A percentile compares a stretch with the other conserved stretches of the same genome.
phyloP scores from a whole-genome alignment of 2,797 vertebrate genomes.

The Sebastes oblongus region DNA sequence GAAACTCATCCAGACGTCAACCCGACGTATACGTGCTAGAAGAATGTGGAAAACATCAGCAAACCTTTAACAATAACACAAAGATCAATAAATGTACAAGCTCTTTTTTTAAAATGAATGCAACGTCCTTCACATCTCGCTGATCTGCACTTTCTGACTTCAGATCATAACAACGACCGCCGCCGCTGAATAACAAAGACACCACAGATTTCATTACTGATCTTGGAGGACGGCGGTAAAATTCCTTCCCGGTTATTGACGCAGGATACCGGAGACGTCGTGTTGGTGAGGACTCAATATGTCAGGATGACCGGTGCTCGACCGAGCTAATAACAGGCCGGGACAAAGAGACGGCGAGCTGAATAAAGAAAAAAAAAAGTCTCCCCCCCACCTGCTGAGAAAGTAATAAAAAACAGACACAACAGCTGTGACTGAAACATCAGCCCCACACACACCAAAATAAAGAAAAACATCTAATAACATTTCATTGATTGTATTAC shows the following conservation, averaged over 20 bases:
- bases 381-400: constrained; percentile 47
- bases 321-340: constrained; percentile 56
- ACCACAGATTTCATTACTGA: constrained; percentile 58
- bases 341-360: constrained; percentile 42
- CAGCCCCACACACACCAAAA: neutral
- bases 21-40: too few species aligned
- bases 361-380: constrained; percentile 28
- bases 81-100: neutral
- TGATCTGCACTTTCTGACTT: constrained; percentile 2
- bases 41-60: neutral
- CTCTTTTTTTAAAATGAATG: neutral
- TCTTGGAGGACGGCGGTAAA: constrained; percentile 17
- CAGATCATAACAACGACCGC: neutral
- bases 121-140: neutral
- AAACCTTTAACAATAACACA: neutral
- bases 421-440: constrained; percentile 54
- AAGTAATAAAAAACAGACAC: constrained; percentile 66
- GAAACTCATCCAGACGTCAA: too few species aligned
- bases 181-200: constrained; percentile 23
- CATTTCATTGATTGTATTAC: constrained; percentile 53
- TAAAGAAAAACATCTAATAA: constrained; percentile 53
- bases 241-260: constrained; percentile 43
- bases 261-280: constrained; percentile 9
- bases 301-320: constrained; percentile 59
- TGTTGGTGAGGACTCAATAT: constrained; percentile 61